A percentile compares a stretch with the other conserved stretches of the same genome.
These are phyloP conservation scores for Diceros bicornis DNA, from an alignment of 2,797 vertebrate species.

Conservation along the genomic window DNA sequence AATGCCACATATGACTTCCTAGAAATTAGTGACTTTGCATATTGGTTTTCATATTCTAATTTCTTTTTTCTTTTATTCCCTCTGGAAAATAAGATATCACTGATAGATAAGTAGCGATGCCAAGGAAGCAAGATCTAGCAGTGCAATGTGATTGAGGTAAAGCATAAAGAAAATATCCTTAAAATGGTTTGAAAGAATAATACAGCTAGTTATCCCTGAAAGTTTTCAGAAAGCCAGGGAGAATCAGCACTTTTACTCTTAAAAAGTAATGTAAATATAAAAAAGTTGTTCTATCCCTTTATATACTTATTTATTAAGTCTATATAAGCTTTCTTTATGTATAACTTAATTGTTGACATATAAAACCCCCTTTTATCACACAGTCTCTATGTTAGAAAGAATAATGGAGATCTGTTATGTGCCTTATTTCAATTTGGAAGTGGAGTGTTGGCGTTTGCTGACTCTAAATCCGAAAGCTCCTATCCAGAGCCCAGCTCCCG, in stretches of 20 bases:
- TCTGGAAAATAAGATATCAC: neutral
- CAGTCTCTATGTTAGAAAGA: constrained; percentile 17
- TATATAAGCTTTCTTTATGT: neutral
- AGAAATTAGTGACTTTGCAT: neutral
- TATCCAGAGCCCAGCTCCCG: neutral
- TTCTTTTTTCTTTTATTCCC: neutral
- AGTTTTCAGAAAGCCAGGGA: neutral
- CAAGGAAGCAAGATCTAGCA: neutral
- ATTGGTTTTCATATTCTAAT: neutral
- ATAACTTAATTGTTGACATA: constrained; percentile 23
- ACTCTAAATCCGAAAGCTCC: neutral
- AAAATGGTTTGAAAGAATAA: neutral
- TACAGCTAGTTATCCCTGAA: rapidly evolving
- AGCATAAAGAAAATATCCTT: neutral
- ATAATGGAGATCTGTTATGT: neutral
- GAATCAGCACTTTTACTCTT: neutral
- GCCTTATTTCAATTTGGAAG: neutral
- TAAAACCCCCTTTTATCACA: constrained; percentile 22
- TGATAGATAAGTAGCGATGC: neutral
- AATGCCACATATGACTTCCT: neutral
- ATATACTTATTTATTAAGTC: neutral
- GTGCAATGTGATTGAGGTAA: neutral
- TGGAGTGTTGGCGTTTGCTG: neutral
- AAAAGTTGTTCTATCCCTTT: neutral
- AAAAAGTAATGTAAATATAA: neutral